Percentiles rank a stretch among this genome's conserved stretches.
Conservation (phyloP, 2,888 invertebrate species). For the Ennomos erosarius region DNA sequence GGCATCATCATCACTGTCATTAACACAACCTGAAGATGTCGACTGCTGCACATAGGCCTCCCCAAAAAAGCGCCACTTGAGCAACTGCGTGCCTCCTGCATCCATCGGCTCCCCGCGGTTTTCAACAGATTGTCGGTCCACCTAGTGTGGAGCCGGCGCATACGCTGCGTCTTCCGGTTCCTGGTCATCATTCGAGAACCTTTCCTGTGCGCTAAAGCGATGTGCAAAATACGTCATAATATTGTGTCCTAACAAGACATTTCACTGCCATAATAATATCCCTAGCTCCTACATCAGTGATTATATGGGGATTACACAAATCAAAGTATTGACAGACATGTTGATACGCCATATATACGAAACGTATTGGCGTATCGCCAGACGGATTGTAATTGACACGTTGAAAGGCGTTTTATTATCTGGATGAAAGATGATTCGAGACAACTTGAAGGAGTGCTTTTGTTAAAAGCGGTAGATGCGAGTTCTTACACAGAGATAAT, state of each 20-base stretch:
- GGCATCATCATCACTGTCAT: no score
- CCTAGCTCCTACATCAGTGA: conserved; percentile 7
- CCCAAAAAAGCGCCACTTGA: no score
- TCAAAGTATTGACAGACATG: conserved; percentile 43
- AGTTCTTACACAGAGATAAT: conserved; percentile 6
- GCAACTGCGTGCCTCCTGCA: no score
- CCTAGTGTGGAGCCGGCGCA: no score
- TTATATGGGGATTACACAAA: conserved; percentile 31
- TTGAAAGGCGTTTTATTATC: conserved; percentile 45
- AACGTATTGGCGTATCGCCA: conserved; percentile 49
- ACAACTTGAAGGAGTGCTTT: conserved; percentile 32
- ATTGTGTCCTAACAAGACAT: conserved; percentile 11
- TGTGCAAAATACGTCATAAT: background rate
- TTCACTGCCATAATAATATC: conserved; percentile 3
- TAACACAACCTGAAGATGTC: no score
- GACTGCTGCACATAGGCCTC: no score
- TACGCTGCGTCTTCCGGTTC: no score
- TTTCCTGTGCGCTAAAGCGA: no score
- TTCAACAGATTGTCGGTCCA: no score
- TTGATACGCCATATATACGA: conserved; percentile 34
- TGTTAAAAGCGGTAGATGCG: conserved; percentile 9
- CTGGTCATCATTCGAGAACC: no score
- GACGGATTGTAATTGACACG: conserved; percentile 50
- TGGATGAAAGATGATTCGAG: conserved; percentile 43
- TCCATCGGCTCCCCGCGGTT: no score